phyloP scores from a whole-genome alignment of 2,797 vertebrate genomes.

The Smutsia gigantea region DNA sequence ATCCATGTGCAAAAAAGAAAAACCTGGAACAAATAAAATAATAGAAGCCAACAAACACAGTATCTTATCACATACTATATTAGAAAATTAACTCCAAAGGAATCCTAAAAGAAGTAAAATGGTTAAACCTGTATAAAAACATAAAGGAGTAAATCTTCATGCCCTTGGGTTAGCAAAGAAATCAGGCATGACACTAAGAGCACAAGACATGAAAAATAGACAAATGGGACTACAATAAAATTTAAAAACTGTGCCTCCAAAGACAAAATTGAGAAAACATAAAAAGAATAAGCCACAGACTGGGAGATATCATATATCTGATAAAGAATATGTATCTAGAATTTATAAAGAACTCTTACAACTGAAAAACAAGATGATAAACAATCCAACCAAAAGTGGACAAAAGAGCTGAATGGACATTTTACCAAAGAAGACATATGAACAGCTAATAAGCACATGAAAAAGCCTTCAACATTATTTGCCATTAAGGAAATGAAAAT shows the following conservation, averaged over 20 bases:
- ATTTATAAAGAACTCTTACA: not conserved
- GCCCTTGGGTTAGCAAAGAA: not conserved
- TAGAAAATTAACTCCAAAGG: not conserved
- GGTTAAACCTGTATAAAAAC: not conserved
- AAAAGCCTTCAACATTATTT: not conserved
- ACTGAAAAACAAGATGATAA: not conserved
- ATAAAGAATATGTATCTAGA: not conserved
- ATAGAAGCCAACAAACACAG: not conserved
- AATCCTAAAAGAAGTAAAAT: not conserved
- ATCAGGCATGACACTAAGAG: not conserved
- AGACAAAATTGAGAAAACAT: not conserved
- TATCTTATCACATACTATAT: not conserved
- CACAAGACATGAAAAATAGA: not conserved
- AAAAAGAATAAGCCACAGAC: not conserved
- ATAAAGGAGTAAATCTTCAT: not conserved
- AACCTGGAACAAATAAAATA: not conserved
- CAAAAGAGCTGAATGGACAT: not conserved
- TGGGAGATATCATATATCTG: not conserved
- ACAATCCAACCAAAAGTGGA: not conserved
- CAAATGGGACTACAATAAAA: not conserved
- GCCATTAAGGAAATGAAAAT: not conserved
- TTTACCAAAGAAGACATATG: not conserved
- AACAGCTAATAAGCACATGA: not conserved
- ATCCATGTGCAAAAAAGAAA: not conserved
- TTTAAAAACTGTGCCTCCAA: not conserved